Percentiles rank a stretch among this genome's conserved stretches.
These are phyloP conservation scores for Scaptomyza hsui DNA, from an alignment of 1,140 invertebrate species.

Conservation along the genomic window DNA sequence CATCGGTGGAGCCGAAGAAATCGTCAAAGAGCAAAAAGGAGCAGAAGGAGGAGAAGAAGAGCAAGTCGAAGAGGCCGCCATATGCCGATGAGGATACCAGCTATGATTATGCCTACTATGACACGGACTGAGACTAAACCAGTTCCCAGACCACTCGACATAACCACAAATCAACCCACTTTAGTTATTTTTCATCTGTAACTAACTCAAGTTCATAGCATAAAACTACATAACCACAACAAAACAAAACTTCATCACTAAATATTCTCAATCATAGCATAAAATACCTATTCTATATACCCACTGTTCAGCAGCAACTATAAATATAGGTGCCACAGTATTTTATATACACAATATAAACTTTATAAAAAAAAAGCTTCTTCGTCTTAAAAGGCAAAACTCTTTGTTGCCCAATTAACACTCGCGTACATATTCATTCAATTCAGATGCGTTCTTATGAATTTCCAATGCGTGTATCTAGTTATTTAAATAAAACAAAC, in stretches of 20 bases:
- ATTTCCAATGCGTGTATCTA: slow-evolving; percentile 83
- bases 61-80: slow-evolving; percentile 66
- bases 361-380: slow-evolving; percentile 6
- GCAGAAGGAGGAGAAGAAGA: slow-evolving; percentile 63
- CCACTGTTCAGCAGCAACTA: slow-evolving; percentile 33
- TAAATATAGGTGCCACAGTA: slow-evolving; percentile 73
- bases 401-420: slow-evolving; percentile 57
- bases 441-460: slow-evolving; percentile 71
- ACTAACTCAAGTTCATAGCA: slow-evolving; percentile 14
- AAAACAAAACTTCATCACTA: neutral
- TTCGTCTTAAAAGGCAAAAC: slow-evolving; percentile 15
- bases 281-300: neutral
- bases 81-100: slow-evolving; percentile 86
- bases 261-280: slow-evolving; percentile 3
- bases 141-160: slow-evolving; percentile 34
- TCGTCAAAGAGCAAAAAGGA: slow-evolving; percentile 70
- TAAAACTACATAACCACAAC: neutral
- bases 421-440: slow-evolving; percentile 77
- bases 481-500: slow-evolving; percentile 82
- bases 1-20: slow-evolving; percentile 50
- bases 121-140: slow-evolving; percentile 84
- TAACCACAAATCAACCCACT: slow-evolving; percentile 8
- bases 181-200: slow-evolving; percentile 15
- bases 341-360: slow-evolving; percentile 44
- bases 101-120: slow-evolving; percentile 89